Percentiles rank a stretch among this genome's conserved stretches.
phyloP scores from a whole-genome alignment of 2,888 invertebrate species.

The Parasteatoda lunata region DNA sequence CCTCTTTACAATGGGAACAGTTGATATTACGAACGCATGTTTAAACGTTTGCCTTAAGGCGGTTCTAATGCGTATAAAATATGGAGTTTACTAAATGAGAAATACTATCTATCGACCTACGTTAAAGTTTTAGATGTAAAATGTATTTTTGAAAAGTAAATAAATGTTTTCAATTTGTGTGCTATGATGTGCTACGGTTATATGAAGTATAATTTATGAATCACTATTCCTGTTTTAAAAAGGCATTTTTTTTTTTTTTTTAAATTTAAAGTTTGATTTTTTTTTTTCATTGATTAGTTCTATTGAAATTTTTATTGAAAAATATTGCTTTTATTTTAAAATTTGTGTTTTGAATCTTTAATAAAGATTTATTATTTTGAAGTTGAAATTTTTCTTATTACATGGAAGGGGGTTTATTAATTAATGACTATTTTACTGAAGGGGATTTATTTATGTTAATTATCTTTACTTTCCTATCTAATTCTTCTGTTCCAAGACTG shows the following conservation, averaged over 20 bases:
- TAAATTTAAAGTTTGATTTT: not conserved
- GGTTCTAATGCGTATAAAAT: conserved; percentile 1
- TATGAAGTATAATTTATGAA: conserved; percentile 28
- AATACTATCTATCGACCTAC: not conserved
- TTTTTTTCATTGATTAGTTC: too few relatives aligned
- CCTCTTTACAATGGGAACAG: conserved; percentile 65
- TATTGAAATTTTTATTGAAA: conserved; percentile 7
- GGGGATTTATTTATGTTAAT: too few relatives aligned
- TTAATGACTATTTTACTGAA: too few relatives aligned
- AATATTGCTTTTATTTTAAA: conserved; percentile 53
- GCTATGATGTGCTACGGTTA: not conserved
- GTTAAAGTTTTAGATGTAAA: not conserved
- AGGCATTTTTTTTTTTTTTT: conserved; percentile 47
- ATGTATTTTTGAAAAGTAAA: not conserved
- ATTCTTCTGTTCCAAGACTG: too few relatives aligned
- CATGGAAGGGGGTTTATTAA: too few relatives aligned
- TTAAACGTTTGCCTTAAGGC: not conserved
- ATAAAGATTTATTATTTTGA: conserved; percentile 64
- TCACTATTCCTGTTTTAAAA: conserved; percentile 54
- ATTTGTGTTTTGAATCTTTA: conserved; percentile 55
- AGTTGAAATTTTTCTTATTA: not conserved
- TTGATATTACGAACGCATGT: conserved; percentile 45
- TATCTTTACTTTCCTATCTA: not conserved
- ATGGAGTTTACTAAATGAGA: not conserved
- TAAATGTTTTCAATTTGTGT: not conserved